Evolutionary conservation across 2,888 invertebrate genomes (phyloP).

Genomic region (Orthosia gracilis): DNA sequence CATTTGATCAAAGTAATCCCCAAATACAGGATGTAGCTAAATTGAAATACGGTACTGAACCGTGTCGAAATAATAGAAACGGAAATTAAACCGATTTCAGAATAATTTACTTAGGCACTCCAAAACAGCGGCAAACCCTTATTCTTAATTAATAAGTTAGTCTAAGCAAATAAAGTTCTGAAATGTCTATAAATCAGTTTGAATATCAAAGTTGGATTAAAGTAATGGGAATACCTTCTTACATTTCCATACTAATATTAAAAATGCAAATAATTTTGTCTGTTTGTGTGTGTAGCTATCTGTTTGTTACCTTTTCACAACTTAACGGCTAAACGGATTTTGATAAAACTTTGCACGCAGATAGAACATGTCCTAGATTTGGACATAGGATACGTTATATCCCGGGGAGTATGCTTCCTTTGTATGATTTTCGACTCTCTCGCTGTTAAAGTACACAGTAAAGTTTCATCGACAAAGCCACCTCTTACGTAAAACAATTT

Average conservation of each 20-base stretch:
- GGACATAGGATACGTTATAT: too few relatives aligned
- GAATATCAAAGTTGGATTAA: conserved; percentile 11
- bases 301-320: too few relatives aligned
- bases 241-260: background rate
- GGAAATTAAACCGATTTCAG: conserved; percentile 51
- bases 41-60: conserved; percentile 22
- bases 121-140: conserved; percentile 21
- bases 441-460: too few relatives aligned
- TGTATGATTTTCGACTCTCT: too few relatives aligned
- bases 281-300: too few relatives aligned
- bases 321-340: too few relatives aligned
- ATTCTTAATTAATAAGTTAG: conserved; percentile 36
- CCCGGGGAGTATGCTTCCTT: too few relatives aligned
- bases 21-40: conserved; percentile 38
- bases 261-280: too few relatives aligned
- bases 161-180: background rate
- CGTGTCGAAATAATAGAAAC: conserved; percentile 45
- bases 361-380: too few relatives aligned
- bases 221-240: background rate
- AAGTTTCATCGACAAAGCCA: background rate
- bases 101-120: conserved; percentile 38
- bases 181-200: conserved; percentile 22
- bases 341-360: too few relatives aligned
- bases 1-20: conserved; percentile 35
- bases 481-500: background rate